A percentile compares a stretch with the other conserved stretches of the same genome.
phyloP scores from a whole-genome alignment of 2,113 vertebrate genomes.

The Prinia subflava region DNA sequence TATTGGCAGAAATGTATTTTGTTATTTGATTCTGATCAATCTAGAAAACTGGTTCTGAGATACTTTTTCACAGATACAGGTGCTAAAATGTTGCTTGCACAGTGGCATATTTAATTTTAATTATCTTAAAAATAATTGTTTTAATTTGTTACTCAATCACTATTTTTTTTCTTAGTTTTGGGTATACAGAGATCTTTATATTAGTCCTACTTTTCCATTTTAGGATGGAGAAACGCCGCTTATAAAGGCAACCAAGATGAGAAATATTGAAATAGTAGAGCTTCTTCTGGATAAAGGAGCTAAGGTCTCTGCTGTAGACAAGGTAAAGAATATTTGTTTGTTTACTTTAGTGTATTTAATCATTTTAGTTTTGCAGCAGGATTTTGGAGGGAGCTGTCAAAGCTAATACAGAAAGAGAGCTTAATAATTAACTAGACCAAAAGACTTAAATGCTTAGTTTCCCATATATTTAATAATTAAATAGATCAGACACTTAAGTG shows the following conservation, averaged over 20 bases:
- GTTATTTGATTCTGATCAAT: background rate
- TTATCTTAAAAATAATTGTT: background rate
- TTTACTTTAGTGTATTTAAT: background rate
- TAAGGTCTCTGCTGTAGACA: constrained; percentile 93
- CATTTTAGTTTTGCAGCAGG: background rate
- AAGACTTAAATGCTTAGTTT: background rate
- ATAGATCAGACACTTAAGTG: background rate
- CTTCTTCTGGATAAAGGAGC: constrained; percentile 95
- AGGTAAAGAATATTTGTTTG: constrained; percentile 74
- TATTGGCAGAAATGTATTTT: background rate
- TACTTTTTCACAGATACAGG: background rate
- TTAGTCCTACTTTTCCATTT: background rate
- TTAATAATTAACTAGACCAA: background rate
- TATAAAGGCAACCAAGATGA: constrained; percentile 99
- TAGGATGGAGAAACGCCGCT: constrained; percentile 95
- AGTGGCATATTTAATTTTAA: background rate
- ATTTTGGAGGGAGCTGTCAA: background rate
- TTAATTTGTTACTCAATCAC: background rate
- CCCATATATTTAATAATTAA: background rate
- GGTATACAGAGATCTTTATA: background rate
- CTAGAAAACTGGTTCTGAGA: background rate
- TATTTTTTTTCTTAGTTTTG: background rate
- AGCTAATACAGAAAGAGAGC: background rate
- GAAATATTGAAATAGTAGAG: constrained; percentile 96
- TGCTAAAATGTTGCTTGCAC: background rate